Percentiles rank a stretch among this genome's conserved stretches.
Evolutionary conservation across 2,797 vertebrate genomes (phyloP).

Genomic region (Tinamus major): DNA sequence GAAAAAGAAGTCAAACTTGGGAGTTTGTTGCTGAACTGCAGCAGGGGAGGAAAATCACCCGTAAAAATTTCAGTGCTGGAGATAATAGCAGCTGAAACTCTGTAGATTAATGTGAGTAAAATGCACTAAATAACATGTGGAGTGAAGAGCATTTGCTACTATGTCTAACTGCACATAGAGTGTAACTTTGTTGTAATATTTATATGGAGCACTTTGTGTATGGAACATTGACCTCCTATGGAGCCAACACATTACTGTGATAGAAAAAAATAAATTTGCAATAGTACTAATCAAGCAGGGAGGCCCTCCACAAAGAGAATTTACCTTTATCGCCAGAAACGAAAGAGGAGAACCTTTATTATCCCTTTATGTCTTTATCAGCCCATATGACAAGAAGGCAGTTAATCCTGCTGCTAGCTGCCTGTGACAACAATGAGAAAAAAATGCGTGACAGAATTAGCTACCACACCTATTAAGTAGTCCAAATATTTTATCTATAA

Average conservation of each 20-base stretch:
- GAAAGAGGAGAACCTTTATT: conserved; percentile 12
- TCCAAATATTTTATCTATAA: neutral
- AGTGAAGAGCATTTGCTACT: conserved; percentile 25
- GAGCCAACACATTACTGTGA: conserved; percentile 27
- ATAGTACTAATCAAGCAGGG: neutral
- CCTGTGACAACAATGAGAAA: neutral
- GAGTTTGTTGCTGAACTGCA: neutral
- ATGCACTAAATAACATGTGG: neutral
- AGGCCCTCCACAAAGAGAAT: conserved; percentile 1
- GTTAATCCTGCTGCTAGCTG: conserved; percentile 27
- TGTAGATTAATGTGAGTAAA: conserved; percentile 27
- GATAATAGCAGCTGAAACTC: neutral
- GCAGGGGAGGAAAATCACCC: neutral
- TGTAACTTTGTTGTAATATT: conserved; percentile 40
- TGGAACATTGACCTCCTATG: neutral
- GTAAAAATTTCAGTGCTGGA: neutral
- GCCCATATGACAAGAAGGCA: neutral
- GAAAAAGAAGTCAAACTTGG: neutral
- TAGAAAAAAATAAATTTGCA: conserved; percentile 44
- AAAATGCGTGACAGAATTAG: neutral
- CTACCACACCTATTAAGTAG: neutral
- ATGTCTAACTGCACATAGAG: conserved; percentile 6
- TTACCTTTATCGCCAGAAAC: conserved; percentile 34
- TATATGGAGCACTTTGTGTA: conserved; percentile 33
- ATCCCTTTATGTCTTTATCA: conserved; percentile 38